phyloP scores from a whole-genome alignment of 2,888 invertebrate genomes.

The Cabera pusaria region DNA sequence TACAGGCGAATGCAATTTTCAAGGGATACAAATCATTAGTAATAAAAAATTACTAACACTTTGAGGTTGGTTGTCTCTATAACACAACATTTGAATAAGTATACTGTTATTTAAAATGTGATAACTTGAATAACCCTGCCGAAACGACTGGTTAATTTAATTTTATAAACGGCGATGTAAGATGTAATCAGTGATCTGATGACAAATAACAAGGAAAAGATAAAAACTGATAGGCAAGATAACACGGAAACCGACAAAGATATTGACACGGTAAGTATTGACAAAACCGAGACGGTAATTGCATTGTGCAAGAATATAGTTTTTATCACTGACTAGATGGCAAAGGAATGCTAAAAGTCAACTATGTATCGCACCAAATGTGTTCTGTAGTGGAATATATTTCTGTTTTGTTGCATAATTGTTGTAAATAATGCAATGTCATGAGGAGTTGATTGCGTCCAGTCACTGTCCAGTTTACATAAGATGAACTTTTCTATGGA shows the following conservation, averaged over 20 bases:
- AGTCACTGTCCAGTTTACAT: too few relatives aligned
- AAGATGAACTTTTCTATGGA: too few relatives aligned
- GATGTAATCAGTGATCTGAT: constrained; percentile 16
- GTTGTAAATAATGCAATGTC: constrained; percentile 8
- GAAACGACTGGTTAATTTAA: too few relatives aligned
- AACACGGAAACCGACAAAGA: constrained; percentile 10
- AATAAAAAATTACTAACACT: too few relatives aligned
- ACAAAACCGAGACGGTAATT: constrained; percentile 14
- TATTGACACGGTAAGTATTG: neutral
- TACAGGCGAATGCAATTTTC: neutral
- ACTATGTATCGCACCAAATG: constrained; percentile 10
- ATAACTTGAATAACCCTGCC: too few relatives aligned
- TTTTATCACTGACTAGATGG: constrained; percentile 14
- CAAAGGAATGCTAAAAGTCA: constrained; percentile 14
- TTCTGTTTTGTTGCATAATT: too few relatives aligned
- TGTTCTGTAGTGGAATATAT: constrained; percentile 6
- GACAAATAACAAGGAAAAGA: constrained; percentile 19
- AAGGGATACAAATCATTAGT: too few relatives aligned
- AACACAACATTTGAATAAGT: too few relatives aligned
- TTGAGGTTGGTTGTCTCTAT: too few relatives aligned
- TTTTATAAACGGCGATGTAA: too few relatives aligned
- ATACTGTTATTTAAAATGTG: too few relatives aligned
- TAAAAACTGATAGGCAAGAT: constrained; percentile 19
- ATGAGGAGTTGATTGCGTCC: too few relatives aligned
- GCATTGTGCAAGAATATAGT: constrained; percentile 15